Evolutionary conservation across 1,140 invertebrate species (phyloP), one percentile per base, ranked within the genome.

Genomic region (Procambarus clarkii): DNA sequence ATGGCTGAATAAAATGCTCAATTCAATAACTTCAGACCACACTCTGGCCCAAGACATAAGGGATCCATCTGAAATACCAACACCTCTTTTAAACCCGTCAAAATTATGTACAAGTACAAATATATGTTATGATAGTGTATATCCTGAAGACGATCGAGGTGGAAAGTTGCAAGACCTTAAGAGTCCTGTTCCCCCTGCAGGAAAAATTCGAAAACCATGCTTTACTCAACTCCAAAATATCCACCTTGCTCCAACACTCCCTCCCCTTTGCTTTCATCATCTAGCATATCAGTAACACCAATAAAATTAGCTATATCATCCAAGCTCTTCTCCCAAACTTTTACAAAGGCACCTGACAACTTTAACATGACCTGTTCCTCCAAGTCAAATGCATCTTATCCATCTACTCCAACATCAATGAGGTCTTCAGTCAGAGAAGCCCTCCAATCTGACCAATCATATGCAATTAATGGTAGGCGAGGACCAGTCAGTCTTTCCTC

Each of bases 401-500:
- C 83, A 48, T 50, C 45, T 9, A 50, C 83, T n/a, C 69, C 69
- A 50, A 71, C 24, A 87, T 87, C 83, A 54, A 44, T 60, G 54
- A 82, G 69, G 24, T 58, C 69, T 34, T 91, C 54, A 58, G 84
- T 60, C 18, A 74, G 34, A 24, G 71, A 91, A 3, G 46, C 60
- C 18, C 54, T 64, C n/a, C 44, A 45, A 24, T 48, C 45, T 79
- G 86, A 87, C n/a, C 64, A 46, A 15, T 87, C 76, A 77, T 76
- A 76, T n/a, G 7, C 7, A 11, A 9, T n/a, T 8, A 82, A 21
- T 69, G 44, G 44, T n/a, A 64, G 78, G 34, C 74, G 91, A 77
- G 91, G 91, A 7, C 92, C 92, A 8, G 90, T 93, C 21, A 91
- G 86, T 82, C 86, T 93, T 9, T 88, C 90, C n/a, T 87, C 86